phyloP scores from a whole-genome alignment of 2,888 invertebrate species.

The Drosophila rubida region DNA sequence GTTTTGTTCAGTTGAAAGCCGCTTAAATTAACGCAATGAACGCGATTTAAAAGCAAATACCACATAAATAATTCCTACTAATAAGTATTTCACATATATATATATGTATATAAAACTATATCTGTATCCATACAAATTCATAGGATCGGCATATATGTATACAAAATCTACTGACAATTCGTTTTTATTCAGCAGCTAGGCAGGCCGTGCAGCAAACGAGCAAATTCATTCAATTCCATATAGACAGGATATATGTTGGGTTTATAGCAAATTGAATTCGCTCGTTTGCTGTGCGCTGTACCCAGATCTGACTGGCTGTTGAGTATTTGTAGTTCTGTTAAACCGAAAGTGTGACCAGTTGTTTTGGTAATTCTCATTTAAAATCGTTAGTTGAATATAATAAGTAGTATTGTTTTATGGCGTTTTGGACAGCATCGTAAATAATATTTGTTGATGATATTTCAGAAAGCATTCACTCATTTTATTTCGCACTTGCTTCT shows the following conservation, averaged over 20 bases:
- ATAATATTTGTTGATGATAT: slow-evolving; percentile 38
- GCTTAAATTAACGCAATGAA: slow-evolving; percentile 49
- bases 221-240: slow-evolving; percentile 46
- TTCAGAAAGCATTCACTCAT: slow-evolving; percentile 44
- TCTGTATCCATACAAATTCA: slow-evolving; percentile 21
- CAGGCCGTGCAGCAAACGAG: not conserved
- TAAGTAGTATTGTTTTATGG: slow-evolving; percentile 52
- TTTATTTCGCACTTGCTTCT: slow-evolving; percentile 41
- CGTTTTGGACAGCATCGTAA: slow-evolving; percentile 68
- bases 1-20: slow-evolving; percentile 36
- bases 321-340: slow-evolving; percentile 50
- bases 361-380: slow-evolving; percentile 18
- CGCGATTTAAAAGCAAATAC: slow-evolving; percentile 68
- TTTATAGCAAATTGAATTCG: slow-evolving; percentile 6
- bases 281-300: slow-evolving; percentile 7
- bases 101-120: slow-evolving; percentile 46
- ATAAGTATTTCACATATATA: slow-evolving; percentile 2
- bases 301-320: slow-evolving; percentile 20
- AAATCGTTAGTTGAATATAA: slow-evolving; percentile 27
- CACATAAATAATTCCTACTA: slow-evolving; percentile 42
- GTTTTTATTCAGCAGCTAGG: slow-evolving; percentile 13
- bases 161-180: slow-evolving; percentile 54
- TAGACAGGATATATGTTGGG: slow-evolving; percentile 21
- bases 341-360: slow-evolving; percentile 13
- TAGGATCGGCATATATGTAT: slow-evolving; percentile 28